Conservation (phyloP, 2,113 vertebrate genomes). For the Brevimyrus niger region DNA sequence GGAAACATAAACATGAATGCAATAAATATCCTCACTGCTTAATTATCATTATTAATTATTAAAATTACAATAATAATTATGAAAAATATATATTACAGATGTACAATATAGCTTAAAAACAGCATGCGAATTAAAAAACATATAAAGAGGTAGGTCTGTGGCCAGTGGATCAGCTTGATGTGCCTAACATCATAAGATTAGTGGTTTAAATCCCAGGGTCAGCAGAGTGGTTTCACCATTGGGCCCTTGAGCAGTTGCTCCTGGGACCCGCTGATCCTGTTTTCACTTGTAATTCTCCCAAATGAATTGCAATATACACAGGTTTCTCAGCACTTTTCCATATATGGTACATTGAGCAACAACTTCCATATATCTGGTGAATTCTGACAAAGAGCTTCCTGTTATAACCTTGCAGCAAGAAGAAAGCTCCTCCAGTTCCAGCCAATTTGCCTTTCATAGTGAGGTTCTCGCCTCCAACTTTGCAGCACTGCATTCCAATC, state of each 20-base stretch:
- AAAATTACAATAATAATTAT: not conserved
- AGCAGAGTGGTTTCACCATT: not conserved
- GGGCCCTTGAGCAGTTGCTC: not conserved
- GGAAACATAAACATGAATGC: not conserved
- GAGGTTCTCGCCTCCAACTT: constrained; percentile 54
- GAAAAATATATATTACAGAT: not conserved
- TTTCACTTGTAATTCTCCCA: not conserved
- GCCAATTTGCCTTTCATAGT: constrained; percentile 67
- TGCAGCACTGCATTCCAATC: constrained; percentile 71
- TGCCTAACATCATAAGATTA: not conserved
- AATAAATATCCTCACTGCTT: not conserved
- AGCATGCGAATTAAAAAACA: not conserved
- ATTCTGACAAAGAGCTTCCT: not conserved
- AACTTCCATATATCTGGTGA: not conserved
- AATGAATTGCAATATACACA: not conserved
- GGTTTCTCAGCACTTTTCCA: not conserved
- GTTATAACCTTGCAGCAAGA: constrained; percentile 67
- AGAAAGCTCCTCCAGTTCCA: constrained; percentile 55
- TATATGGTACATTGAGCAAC: not conserved
- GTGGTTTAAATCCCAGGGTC: not conserved
- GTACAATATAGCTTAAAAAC: not conserved
- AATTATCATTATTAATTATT: not conserved
- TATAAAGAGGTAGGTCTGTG: not conserved
- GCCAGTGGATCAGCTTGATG: not conserved
- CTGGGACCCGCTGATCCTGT: not conserved